Base-by-base conservation (phyloP, 2,888 invertebrate species). In the Maniola hyperantus region DNA sequence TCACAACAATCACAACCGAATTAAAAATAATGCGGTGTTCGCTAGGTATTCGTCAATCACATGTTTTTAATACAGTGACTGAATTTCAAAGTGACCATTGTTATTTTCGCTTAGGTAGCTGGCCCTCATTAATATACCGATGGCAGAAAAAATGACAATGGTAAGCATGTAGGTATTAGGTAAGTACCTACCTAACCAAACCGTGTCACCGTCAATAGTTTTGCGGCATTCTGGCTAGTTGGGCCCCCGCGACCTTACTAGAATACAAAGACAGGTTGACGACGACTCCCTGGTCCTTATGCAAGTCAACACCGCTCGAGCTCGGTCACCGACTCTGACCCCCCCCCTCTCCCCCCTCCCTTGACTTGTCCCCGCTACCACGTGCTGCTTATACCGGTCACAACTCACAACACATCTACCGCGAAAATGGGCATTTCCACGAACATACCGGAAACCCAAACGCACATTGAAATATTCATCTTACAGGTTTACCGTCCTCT, bases 341-440 rank as follows among this genome's bases (percentile, higher is more conserved):
- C 73, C 68, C 74, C 69, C 70, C 70, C 64, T 69, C 44, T 11
- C 13, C 44, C 44, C 13, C 7, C 20, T 18, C 66, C 71, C 68
- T 75, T 72, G 15, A 18, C 18, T 15, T 48, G n/a, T 26, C 59
- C 60, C 60, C 60, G 36, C 71, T 70, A 73, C 69, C 69, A 72
- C 72, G 72, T 74, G 75, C 67, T 44, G 59, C 65, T 73, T 73
- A 76, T 80, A 84, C 84, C 85, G 84, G 83, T 84, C 81, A 81
- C 68, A 79, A 79, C 83, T 44, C 53, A 55, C 55, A 69, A 57
- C 61, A 82, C 83, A 83, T 77, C 73, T 84, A 83, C 82, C 79
- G 86, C 85, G 85, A 89, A 91, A 89, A 89, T 87, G 82, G 82
- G 68, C 83, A 87, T 90, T 91, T 89, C 91, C 84, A 85, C 79